Evolutionary conservation across 2,797 vertebrate species (phyloP), one percentile per base, ranked within the genome.

Genomic region (Dicrostonyx torquatus): DNA sequence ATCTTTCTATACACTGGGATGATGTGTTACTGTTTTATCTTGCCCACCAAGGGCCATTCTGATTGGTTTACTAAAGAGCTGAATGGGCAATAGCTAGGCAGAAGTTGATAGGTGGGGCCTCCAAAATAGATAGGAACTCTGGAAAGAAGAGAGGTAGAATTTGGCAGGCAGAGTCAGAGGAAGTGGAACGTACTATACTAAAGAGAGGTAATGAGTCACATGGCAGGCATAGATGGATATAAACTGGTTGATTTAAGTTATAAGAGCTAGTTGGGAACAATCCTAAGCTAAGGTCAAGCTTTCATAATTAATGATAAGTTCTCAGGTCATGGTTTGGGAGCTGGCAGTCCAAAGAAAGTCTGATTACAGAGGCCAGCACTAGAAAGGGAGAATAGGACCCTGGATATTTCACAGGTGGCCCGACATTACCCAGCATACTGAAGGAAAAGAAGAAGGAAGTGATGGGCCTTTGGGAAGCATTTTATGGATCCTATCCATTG

Each of bases 391-490:
- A 14, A 7, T 50, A 64, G 50, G 73, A 4, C 13, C 13, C 0
- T 48, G 14, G 20, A n/a, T 18, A 37, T 72, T 92, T 93, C 66
- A 12, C 0, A 8, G 55, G 53, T 55, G n/a, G 55, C 14, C 0
- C 80, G 80, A 53, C 40, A 29, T 82, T 58, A 73, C 48, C 40
- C 6, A 40, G n/a, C 43, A 53, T 31, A 7, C 58, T 86, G 40
- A 94, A 70, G 7, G 37, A 82, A 83, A 78, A 80, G 26, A 76
- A 87, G 20, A 93, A 91, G 48, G 53, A 75, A 48, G n/a, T 37
- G 0, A 72, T 45, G 12, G 31, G 4, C 13, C 29, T 91, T 90
- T 88, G 85, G 70, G 55, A 87, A 78, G 22, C 62, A 75, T 79
- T 15, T 15, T 68, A 26, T 68, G 20, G 45, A 6, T 72, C 80